phyloP scores from a whole-genome alignment of 1,140 invertebrate genomes.

The Diploscapter pachys region DNA sequence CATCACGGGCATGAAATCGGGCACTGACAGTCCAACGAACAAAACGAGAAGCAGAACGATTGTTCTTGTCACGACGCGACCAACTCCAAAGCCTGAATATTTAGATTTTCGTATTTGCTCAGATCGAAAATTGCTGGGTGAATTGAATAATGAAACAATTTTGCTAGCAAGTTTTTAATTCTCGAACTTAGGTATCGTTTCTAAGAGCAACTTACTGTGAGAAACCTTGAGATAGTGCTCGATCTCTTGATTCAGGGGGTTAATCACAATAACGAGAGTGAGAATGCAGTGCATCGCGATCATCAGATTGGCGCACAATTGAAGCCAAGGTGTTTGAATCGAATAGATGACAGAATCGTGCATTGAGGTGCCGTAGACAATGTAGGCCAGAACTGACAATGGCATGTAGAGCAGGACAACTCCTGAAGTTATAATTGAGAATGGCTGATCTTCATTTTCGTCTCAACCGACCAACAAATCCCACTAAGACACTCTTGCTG shows the following conservation, averaged over 20 bases:
- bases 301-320: conserved; percentile 34
- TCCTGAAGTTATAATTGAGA: neutral
- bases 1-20: conserved; percentile 40
- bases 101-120: conserved; percentile 3
- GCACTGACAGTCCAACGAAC: conserved; percentile 35
- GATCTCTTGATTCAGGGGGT: conserved; percentile 40
- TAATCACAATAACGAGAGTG: conserved; percentile 39
- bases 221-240: conserved; percentile 36
- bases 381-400: conserved; percentile 32
- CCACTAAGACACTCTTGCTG: conserved; percentile 28
- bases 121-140: neutral
- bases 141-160: neutral
- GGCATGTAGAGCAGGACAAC: conserved; percentile 41
- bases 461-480: conserved; percentile 16
- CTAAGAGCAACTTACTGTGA: conserved; percentile 14
- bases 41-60: conserved; percentile 32
- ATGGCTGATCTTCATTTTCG: too few relatives aligned
- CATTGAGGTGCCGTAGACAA: conserved; percentile 36
- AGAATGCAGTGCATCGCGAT: conserved; percentile 41
- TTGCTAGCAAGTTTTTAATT: too few relatives aligned
- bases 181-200: too few relatives aligned
- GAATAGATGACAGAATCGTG: conserved; percentile 39
- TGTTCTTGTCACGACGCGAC: conserved; percentile 27
- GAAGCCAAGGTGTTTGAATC: conserved; percentile 35
- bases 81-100: conserved; percentile 30